phyloP scores from a whole-genome alignment of 1,140 invertebrate species.

The Grapholita molesta region DNA sequence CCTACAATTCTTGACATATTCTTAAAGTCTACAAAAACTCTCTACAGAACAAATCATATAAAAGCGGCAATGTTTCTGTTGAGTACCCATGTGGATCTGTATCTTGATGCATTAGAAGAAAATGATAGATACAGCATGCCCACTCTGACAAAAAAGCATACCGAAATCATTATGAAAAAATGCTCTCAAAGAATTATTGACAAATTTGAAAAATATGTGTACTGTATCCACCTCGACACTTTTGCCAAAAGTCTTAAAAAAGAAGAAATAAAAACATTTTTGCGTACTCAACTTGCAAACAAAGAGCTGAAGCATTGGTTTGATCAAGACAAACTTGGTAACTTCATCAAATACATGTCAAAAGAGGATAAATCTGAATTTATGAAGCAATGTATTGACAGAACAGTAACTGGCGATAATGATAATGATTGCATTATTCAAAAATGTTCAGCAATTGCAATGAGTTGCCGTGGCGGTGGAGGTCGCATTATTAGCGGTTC shows the following conservation, averaged over 20 bases:
- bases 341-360: constrained; percentile 44
- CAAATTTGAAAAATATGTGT: constrained; percentile 13
- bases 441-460: not conserved
- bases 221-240: constrained; percentile 14
- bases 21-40: not conserved
- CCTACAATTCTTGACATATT: constrained; percentile 4
- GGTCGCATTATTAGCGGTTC: not conserved
- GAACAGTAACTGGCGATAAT: constrained; percentile 23
- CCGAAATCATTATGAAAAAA: constrained; percentile 19
- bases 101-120: constrained; percentile 9
- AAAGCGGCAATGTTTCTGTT: constrained; percentile 7
- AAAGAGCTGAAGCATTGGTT: constrained; percentile 29
- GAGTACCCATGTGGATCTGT: not conserved
- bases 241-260: constrained; percentile 17
- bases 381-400: constrained; percentile 48
- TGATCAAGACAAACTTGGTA: constrained; percentile 31
- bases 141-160: not conserved
- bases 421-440: constrained; percentile 4
- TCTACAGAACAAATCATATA: not conserved
- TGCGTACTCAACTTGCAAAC: constrained; percentile 2
- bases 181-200: constrained; percentile 17
- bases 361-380: constrained; percentile 41
- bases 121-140: not conserved
- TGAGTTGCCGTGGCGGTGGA: not conserved
- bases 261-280: constrained; percentile 18